Percentiles rank a stretch among this genome's conserved stretches.
Conservation (phyloP, 2,797 vertebrate species). For the Galagoides demidoff region DNA sequence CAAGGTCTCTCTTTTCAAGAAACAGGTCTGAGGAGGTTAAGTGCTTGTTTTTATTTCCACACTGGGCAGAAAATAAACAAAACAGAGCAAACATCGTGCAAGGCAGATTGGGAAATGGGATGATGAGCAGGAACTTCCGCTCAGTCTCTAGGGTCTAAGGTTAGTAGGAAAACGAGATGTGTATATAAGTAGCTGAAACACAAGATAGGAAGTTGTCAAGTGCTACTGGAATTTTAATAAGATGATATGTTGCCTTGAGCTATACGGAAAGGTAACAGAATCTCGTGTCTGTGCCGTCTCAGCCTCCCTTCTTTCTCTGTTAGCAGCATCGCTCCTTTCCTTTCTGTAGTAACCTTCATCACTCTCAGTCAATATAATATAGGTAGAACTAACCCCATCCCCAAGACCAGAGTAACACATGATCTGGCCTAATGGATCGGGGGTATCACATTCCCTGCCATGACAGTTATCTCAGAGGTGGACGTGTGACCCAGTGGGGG, state of each 20-base stretch:
- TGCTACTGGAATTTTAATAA: background rate
- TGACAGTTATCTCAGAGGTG: background rate
- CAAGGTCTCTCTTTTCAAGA: constrained; percentile 31
- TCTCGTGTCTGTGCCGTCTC: background rate
- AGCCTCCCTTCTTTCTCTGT: background rate
- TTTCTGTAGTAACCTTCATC: background rate
- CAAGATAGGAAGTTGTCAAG: background rate
- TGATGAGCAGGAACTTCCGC: background rate
- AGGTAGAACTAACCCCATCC: background rate
- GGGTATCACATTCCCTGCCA: background rate
- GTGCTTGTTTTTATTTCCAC: constrained; percentile 49
- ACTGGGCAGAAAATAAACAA: constrained; percentile 51
- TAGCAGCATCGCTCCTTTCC: background rate
- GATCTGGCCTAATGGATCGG: background rate
- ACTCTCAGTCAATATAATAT: background rate
- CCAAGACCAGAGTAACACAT: background rate
- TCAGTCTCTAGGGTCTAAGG: background rate
- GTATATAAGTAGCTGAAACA: background rate
- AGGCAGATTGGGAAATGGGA: background rate
- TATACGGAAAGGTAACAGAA: background rate
- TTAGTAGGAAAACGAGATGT: background rate
- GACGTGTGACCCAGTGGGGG: background rate
- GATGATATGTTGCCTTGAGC: background rate
- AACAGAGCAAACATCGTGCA: constrained; percentile 26
- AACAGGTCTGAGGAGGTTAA: constrained; percentile 17